Evolutionary conservation across 2,888 invertebrate genomes (phyloP), one percentile per base, ranked within the genome.

Genomic region (Dexiosoma caninum): DNA sequence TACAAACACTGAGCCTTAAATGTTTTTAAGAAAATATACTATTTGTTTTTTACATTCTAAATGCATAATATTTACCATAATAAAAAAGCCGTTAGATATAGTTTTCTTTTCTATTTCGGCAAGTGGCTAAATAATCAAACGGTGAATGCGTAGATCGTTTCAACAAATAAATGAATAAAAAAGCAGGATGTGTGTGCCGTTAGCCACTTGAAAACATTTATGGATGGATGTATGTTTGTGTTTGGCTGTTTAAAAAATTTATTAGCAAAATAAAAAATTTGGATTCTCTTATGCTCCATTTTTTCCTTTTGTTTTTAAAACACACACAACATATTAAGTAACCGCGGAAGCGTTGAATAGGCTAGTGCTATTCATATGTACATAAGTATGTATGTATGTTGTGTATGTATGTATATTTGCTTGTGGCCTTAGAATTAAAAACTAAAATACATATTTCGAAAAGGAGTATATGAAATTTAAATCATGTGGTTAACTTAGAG

Each of bases 121-220:
- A 62, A 77, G 69, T 77, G 69, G 70, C 62, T n/a, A 32, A 64
- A 32, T 64, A n/a, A 21, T 46, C 42, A 7, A 49, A 53, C 59
- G 51, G 66, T 66, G 23, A 16, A 67, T 53, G 19, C 23, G 60
- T 57, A 53, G n/a, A 49, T 57, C 69, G n/a, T 35, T 70, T 35
- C 35, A 60, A 30, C 16, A 12, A 35, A 67, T 49, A 14, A 30
- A 51, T n/a, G 49, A 51, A 53, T 40, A 10, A 70, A n/a, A n/a
- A 40, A 49, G 9, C 71, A 78, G 77, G 70, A 78, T 78, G 51
- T 71, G 10, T 12, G 64, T 64, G 32, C 71, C 70, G 70, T 64
- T 78, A 51, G 51, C 7, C 14, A 59, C 70, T 37, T 57, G 23
- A 51, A 42, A 44, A 23, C 10, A 2, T 14, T 23, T 14, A 4